These are phyloP conservation scores for Spea bombifrons DNA, from an alignment of 2,113 vertebrate genomes.

Conservation along the genomic window DNA sequence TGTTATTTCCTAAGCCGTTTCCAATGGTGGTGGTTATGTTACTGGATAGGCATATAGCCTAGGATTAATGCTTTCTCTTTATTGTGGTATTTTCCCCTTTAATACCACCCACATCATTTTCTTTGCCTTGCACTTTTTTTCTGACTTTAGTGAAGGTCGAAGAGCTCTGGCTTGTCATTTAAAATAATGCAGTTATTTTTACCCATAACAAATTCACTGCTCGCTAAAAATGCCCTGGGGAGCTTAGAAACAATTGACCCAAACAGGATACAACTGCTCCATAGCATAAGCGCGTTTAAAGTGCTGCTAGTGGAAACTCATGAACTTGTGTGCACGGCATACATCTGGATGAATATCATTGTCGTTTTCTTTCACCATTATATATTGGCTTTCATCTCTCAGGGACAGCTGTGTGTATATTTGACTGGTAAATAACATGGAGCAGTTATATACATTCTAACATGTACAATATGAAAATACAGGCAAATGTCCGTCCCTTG, in stretches of 20 bases:
- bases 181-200: background rate
- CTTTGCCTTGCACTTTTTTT: background rate
- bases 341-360: slow-evolving; percentile 8
- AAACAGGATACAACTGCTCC: background rate
- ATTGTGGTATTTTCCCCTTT: background rate
- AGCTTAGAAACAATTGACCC: background rate
- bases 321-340: slow-evolving; percentile 5
- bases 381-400: slow-evolving; percentile 18
- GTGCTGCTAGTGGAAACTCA: slow-evolving; percentile 19
- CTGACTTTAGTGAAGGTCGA: background rate
- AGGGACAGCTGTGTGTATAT: slow-evolving; percentile 35
- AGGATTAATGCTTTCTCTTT: background rate
- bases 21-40: too few species aligned
- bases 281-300: background rate
- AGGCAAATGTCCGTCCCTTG: background rate
- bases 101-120: background rate
- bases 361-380: slow-evolving; percentile 16
- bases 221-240: background rate
- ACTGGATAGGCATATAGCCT: too few species aligned
- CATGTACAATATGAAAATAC: background rate
- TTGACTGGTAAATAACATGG: slow-evolving; percentile 20
- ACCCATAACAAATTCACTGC: background rate
- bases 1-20: too few species aligned
- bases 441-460: slow-evolving; percentile 1
- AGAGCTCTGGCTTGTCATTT: background rate